Evolutionary conservation across 2,113 vertebrate species (phyloP).

Genomic region (Oenanthe oenanthe): DNA sequence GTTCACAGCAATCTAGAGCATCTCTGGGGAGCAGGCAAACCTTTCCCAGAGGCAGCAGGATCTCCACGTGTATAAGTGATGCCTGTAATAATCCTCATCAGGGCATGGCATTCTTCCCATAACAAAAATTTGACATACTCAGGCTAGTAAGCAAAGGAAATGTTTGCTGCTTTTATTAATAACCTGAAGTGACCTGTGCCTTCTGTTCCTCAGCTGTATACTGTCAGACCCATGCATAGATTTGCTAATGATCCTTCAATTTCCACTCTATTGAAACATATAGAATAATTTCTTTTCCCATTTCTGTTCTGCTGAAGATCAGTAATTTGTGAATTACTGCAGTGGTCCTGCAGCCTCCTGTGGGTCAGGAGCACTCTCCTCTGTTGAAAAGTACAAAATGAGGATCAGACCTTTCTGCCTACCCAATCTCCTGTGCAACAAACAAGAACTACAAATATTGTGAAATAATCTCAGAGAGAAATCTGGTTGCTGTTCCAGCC

Average conservation of each 20-base stretch:
- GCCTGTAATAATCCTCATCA: not conserved
- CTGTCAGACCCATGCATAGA: not conserved
- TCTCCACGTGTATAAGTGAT: not conserved
- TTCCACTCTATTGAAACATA: constrained; percentile 19
- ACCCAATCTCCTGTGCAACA: not conserved
- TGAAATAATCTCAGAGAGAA: constrained; percentile 50
- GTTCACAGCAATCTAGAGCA: not conserved
- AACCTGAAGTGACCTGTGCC: not conserved
- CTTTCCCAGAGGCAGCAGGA: not conserved
- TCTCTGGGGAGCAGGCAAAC: not conserved
- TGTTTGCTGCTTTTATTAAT: not conserved
- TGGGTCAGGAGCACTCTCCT: not conserved
- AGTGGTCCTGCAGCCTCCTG: not conserved
- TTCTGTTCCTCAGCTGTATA: constrained; percentile 19
- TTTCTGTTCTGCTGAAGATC: not conserved
- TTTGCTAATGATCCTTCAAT: not conserved
- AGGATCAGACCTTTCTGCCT: not conserved
- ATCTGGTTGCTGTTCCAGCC: not conserved
- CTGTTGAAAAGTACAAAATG: not conserved
- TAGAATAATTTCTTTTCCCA: not conserved
- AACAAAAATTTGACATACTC: not conserved
- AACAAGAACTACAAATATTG: constrained; percentile 33
- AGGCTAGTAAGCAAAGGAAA: not conserved
- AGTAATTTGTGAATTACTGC: not conserved
- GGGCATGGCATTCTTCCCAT: not conserved